Conservation (phyloP, 2,888 invertebrate genomes). For the Lochmaea capreae region DNA sequence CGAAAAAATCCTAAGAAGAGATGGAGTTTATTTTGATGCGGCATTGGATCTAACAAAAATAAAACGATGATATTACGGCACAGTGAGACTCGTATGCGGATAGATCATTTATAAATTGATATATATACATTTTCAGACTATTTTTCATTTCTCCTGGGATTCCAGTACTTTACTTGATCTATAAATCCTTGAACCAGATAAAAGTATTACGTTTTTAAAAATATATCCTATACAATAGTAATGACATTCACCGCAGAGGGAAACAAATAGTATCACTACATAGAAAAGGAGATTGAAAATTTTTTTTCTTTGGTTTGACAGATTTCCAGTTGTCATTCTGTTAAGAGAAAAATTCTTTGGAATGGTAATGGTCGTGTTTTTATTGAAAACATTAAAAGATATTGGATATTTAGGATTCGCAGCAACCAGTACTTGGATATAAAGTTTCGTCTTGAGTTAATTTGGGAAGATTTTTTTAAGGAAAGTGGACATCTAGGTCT, state of each 20-base stretch:
- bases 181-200: conserved; percentile 25
- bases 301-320: background rate
- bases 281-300: background rate
- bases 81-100: conserved; percentile 17
- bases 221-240: conserved; percentile 10
- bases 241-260: conserved; percentile 8
- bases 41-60: background rate
- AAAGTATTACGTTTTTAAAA: conserved; percentile 24
- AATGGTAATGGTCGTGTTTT: background rate
- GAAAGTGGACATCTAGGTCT: no score
- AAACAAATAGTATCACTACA: background rate
- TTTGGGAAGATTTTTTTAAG: no score
- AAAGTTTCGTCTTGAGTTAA: no score
- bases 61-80: conserved; percentile 4
- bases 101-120: conserved; percentile 33
- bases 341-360: background rate
- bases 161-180: conserved; percentile 25
- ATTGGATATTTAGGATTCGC: no score
- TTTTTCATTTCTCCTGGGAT: conserved; percentile 26
- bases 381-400: no score
- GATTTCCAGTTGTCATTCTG: background rate
- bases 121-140: conserved; percentile 25
- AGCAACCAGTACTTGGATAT: no score
- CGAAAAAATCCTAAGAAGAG: no score
- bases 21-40: background rate